Conservation (phyloP, 1,140 invertebrate genomes). For the Drusus annulatus region DNA sequence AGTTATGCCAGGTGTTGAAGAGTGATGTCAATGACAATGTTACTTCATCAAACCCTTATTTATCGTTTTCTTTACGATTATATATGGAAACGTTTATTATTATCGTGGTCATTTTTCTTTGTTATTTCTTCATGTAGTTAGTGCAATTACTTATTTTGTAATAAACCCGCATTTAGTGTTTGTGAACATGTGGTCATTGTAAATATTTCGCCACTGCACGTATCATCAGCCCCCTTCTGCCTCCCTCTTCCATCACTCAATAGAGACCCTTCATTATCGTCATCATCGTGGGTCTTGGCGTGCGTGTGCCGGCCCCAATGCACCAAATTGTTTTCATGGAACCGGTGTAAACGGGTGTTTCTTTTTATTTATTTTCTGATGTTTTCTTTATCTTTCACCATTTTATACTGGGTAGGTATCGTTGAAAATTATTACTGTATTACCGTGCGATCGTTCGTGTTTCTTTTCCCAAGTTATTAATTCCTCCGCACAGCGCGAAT, state of each 20-base stretch:
- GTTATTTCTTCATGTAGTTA: too few species aligned
- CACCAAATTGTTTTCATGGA: constrained; percentile 35
- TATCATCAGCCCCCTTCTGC: constrained; percentile 10
- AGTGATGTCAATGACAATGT: too few species aligned
- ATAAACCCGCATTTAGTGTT: constrained; percentile 4
- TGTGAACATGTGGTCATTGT: constrained; percentile 26
- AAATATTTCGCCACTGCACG: constrained; percentile 25
- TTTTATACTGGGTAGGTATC: too few species aligned
- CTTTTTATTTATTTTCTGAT: constrained; percentile 7
- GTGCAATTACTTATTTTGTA: not conserved
- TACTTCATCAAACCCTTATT: too few species aligned
- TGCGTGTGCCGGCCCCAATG: constrained; percentile 5
- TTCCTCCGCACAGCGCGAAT: too few species aligned
- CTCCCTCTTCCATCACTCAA: constrained; percentile 9
- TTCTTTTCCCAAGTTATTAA: too few species aligned
- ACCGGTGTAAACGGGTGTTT: not conserved
- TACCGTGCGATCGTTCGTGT: too few species aligned
- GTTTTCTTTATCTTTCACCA: not conserved
- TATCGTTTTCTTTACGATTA: too few species aligned
- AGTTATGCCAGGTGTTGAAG: too few species aligned
- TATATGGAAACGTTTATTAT: too few species aligned
- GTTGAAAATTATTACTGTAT: too few species aligned
- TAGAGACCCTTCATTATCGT: constrained; percentile 31
- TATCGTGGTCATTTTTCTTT: too few species aligned
- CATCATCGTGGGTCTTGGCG: constrained; percentile 15